A percentile compares a stretch with the other conserved stretches of the same genome.
These are phyloP conservation scores for Eurosta solidaginis DNA, from an alignment of 1,140 invertebrate species.

Conservation along the genomic window DNA sequence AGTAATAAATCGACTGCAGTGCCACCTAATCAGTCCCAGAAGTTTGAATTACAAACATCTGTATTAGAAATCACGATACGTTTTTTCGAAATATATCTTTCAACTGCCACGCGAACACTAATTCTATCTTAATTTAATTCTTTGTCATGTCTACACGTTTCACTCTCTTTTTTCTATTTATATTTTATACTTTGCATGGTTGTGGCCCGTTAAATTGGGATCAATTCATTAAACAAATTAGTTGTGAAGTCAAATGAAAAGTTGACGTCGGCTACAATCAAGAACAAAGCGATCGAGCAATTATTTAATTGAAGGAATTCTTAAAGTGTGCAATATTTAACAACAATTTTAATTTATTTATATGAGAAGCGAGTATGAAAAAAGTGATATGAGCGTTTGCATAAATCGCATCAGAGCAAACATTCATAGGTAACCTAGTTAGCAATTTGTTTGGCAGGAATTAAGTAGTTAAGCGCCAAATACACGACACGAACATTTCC, in stretches of 20 bases:
- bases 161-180: not conserved
- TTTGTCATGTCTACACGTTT: not conserved
- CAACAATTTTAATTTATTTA: not conserved
- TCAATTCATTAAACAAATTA: conserved; percentile 5
- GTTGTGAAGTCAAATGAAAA: not conserved
- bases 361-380: not conserved
- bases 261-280: not conserved
- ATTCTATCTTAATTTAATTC: not conserved
- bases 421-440: too few species aligned
- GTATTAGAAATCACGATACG: too few species aligned
- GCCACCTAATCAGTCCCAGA: too few species aligned
- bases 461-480: too few species aligned
- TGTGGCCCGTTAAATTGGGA: not conserved
- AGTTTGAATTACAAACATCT: too few species aligned
- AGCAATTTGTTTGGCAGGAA: too few species aligned
- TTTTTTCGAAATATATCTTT: too few species aligned
- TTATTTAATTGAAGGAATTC: not conserved
- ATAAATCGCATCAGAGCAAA: too few species aligned
- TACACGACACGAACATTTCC: too few species aligned
- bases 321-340: not conserved
- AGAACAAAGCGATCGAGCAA: conserved; percentile 1
- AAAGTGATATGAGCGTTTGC: not conserved
- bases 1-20: too few species aligned
- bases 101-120: too few species aligned
- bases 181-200: not conserved